Evolutionary conservation across 2,113 vertebrate genomes (phyloP).

Genomic region (Tetrax tetrax): DNA sequence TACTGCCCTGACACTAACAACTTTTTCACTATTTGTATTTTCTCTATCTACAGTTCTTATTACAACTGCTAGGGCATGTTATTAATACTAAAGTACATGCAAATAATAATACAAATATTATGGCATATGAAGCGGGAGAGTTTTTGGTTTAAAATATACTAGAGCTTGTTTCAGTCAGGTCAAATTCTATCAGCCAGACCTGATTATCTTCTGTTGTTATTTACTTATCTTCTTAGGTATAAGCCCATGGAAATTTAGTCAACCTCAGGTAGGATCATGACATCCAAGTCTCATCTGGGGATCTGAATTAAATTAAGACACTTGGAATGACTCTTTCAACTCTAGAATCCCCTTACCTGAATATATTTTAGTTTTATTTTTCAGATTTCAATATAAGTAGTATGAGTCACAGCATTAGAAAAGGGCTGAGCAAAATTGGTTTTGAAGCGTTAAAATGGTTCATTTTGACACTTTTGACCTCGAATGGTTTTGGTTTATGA

Average conservation of each 20-base stretch:
- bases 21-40: not conserved
- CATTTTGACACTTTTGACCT: not conserved
- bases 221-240: not conserved
- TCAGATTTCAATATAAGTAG: not conserved
- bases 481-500: not conserved
- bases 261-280: not conserved
- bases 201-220: not conserved
- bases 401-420: not conserved
- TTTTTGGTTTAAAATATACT: not conserved
- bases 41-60: not conserved
- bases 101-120: not conserved
- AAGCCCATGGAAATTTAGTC: not conserved
- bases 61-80: not conserved
- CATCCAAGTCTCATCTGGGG: not conserved
- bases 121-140: not conserved
- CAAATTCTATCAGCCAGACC: not conserved
- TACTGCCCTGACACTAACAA: not conserved
- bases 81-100: not conserved
- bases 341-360: not conserved
- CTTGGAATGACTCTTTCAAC: not conserved
- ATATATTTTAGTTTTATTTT: not conserved
- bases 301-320: not conserved
- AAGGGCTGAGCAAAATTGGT: not conserved
- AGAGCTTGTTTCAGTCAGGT: not conserved
- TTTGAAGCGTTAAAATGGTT: not conserved